phyloP scores from a whole-genome alignment of 2,888 invertebrate genomes.

The Pogonocherus hispidulus region DNA sequence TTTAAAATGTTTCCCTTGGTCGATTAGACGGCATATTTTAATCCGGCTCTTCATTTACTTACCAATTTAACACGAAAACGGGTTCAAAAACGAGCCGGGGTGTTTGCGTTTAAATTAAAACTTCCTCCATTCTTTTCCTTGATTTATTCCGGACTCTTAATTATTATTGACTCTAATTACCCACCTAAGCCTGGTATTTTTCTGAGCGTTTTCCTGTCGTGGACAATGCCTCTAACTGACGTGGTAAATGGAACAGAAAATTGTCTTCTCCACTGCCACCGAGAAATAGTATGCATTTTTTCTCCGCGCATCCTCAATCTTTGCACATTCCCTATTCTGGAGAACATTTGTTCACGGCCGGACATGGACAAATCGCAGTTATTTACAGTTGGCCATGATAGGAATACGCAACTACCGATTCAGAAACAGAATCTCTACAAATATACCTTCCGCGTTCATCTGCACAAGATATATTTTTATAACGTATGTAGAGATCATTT shows the following conservation, averaged over 20 bases:
- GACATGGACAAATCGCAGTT: slow-evolving; percentile 69
- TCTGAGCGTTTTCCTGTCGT: slow-evolving; percentile 53
- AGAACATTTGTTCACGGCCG: slow-evolving; percentile 62
- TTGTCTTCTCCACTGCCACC: slow-evolving; percentile 66
- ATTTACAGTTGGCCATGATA: slow-evolving; percentile 68
- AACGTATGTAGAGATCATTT: slow-evolving; percentile 39
- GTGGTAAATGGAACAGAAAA: slow-evolving; percentile 70
- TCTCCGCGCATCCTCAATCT: slow-evolving; percentile 67
- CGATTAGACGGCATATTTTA: slow-evolving; percentile 52
- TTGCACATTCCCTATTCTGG: slow-evolving; percentile 67
- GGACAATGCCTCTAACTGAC: slow-evolving; percentile 64
- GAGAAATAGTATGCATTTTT: slow-evolving; percentile 65
- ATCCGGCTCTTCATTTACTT: slow-evolving; percentile 56
- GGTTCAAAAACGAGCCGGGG: slow-evolving; percentile 42
- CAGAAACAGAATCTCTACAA: slow-evolving; percentile 44
- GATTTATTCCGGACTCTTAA: slow-evolving; percentile 66
- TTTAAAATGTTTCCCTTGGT: slow-evolving; percentile 40
- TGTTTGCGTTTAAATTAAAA: slow-evolving; percentile 63
- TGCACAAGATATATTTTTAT: slow-evolving; percentile 43
- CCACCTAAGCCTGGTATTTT: slow-evolving; percentile 65
- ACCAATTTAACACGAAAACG: slow-evolving; percentile 55
- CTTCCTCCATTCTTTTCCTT: slow-evolving; percentile 63
- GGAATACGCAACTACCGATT: slow-evolving; percentile 60
- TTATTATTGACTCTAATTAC: slow-evolving; percentile 68
- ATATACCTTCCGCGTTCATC: slow-evolving; percentile 48